Conservation (phyloP, 2,113 vertebrate genomes). For the Melanocharis versteri region DNA sequence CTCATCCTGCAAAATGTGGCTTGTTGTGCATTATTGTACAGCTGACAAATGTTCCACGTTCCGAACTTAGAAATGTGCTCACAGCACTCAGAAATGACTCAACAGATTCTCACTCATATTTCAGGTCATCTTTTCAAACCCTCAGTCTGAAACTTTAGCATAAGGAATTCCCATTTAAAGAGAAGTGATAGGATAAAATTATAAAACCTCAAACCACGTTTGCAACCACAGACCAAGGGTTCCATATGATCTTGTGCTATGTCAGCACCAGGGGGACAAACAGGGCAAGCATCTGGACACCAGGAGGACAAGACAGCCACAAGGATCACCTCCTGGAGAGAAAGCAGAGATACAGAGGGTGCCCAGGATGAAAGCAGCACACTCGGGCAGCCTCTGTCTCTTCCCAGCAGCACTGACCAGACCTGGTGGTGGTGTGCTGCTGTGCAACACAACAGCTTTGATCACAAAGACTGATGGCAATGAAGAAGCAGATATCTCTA, state of each 20-base stretch:
- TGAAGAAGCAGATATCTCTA: background rate
- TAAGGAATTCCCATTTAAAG: background rate
- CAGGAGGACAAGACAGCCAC: background rate
- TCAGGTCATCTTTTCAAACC: background rate
- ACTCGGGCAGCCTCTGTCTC: background rate
- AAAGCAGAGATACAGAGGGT: background rate
- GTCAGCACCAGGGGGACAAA: background rate
- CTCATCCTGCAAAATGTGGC: background rate
- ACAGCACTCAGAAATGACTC: conserved; percentile 11
- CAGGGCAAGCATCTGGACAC: background rate
- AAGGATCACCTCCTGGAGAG: background rate
- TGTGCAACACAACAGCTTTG: background rate
- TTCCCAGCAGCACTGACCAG: background rate
- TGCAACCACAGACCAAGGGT: background rate
- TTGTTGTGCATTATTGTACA: background rate
- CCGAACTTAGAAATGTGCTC: background rate
- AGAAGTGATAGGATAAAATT: background rate
- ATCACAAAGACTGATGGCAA: background rate
- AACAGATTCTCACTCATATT: conserved; percentile 11
- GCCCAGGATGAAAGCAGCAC: background rate
- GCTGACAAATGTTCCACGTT: background rate
- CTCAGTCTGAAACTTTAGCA: background rate
- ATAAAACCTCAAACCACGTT: background rate
- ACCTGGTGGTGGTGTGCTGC: background rate
- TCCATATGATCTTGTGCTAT: background rate